Evolutionary conservation across 2,113 vertebrate genomes (phyloP).

Genomic region (Myanophis thanlyinensis): DNA sequence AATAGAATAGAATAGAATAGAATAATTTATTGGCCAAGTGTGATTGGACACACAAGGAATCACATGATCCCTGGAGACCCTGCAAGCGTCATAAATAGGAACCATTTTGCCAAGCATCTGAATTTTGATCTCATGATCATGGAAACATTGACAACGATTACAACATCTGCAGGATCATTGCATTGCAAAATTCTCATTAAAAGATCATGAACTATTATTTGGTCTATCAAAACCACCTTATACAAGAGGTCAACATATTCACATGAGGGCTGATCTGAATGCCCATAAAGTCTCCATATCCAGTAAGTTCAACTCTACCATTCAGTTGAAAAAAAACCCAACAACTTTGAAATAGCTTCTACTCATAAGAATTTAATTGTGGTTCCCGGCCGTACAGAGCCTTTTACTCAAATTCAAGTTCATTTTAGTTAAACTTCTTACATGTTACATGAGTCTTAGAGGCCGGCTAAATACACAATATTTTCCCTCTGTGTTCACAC

Average conservation of each 20-base stretch:
- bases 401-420: not conserved
- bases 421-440: not conserved
- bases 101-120: too few species aligned
- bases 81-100: too few species aligned
- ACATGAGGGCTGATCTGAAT: not conserved
- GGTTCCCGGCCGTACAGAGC: not conserved
- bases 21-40: too few species aligned
- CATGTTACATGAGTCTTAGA: not conserved
- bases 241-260: not conserved
- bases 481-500: not conserved
- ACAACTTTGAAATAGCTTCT: not conserved
- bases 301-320: not conserved
- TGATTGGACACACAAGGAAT: too few species aligned
- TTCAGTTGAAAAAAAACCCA: not conserved
- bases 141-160: too few species aligned
- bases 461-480: not conserved
- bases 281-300: not conserved
- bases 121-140: too few species aligned
- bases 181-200: not conserved
- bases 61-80: too few species aligned
- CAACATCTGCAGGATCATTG: too few species aligned
- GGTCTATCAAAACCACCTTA: not conserved
- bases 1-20: too few species aligned
- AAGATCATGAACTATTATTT: not conserved
- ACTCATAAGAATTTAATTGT: not conserved